Percentiles rank a stretch among this genome's conserved stretches.
Conservation (phyloP, 2,113 vertebrate species). For the Chelonoidis abingdonii region DNA sequence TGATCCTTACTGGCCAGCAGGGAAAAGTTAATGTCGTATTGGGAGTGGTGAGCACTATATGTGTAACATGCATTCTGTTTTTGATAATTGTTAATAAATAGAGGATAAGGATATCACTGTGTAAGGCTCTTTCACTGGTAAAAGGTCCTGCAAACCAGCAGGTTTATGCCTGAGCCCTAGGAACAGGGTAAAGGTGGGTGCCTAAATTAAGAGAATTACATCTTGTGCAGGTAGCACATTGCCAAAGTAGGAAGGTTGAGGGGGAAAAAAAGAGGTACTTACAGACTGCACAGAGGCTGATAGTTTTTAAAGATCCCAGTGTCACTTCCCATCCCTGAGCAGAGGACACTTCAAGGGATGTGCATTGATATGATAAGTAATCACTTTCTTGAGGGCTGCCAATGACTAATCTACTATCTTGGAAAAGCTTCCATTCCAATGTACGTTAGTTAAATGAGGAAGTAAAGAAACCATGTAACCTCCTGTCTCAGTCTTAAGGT, state of each 20-base stretch:
- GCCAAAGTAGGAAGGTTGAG: background rate
- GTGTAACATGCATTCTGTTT: too few species aligned
- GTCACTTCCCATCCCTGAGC: background rate
- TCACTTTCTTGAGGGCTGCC: constrained; percentile 43
- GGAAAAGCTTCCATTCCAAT: constrained; percentile 3
- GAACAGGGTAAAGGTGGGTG: too few species aligned
- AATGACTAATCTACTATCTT: constrained; percentile 18
- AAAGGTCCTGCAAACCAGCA: too few species aligned
- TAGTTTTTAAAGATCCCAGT: constrained; percentile 26
- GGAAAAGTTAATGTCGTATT: too few species aligned
- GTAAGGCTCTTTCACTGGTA: too few species aligned
- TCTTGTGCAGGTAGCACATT: background rate
- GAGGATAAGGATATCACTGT: too few species aligned
- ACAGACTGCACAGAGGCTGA: background rate
- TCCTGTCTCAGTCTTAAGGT: background rate
- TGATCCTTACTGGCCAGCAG: too few species aligned
- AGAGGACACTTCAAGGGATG: constrained; percentile 17
- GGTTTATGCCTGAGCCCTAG: too few species aligned
- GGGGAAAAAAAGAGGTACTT: constrained; percentile 6
- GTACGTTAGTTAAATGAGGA: background rate
- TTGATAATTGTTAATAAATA: too few species aligned
- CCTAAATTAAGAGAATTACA: too few species aligned
- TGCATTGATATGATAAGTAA: background rate
- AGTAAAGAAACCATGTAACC: background rate
- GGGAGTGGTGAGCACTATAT: too few species aligned